Evolutionary conservation across 2,797 vertebrate species (phyloP), one percentile per base, ranked within the genome.

Genomic region (Rhinogobio ventralis): DNA sequence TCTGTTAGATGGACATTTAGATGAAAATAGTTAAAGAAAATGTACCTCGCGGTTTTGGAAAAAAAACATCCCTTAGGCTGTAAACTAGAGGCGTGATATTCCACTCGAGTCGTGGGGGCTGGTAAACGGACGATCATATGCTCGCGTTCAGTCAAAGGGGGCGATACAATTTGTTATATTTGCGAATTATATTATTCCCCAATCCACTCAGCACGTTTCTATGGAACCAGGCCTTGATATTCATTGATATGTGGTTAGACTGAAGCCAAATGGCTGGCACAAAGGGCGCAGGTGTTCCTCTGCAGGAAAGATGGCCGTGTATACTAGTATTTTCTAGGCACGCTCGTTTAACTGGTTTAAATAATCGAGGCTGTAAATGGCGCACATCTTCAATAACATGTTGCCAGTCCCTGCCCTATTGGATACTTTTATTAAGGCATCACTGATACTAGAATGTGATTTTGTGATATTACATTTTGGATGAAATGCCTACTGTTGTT

Each of bases 81-180:
- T 79, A 79, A 49, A 49, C 49, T 87, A 87, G 88, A 90, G 83
- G 86, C 87, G 87, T 89, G 92, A 91, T 93, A 91, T 91, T 90
- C 85, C 87, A 89, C 90, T 74, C 88, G 91, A 89, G 82, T 88
- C 84, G 92, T 89, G 93, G 93, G 93, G 93, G 91, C 90, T 93
- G 93, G 93, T 93, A 86, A 93, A 81, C 55, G 67, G 55, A 77
- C 86, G 85, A 67, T 88, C 87, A 91, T 94, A 91, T 93, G 85
- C 88, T 93, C 90, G 86, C 86, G 81, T 86, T 49, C 86, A 92
- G 92, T 90, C 88, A 87, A 68, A 87, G 64, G 82, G 88, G 85
- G 86, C 84, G n/a, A 53, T 78, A n/a, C 60, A 57, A 81, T 76
- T 45, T 77, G 3, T 51, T 20, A 3, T 2, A 17, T 30, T 74